phyloP scores from a whole-genome alignment of 2,113 vertebrate genomes.

The Eira barbara region DNA sequence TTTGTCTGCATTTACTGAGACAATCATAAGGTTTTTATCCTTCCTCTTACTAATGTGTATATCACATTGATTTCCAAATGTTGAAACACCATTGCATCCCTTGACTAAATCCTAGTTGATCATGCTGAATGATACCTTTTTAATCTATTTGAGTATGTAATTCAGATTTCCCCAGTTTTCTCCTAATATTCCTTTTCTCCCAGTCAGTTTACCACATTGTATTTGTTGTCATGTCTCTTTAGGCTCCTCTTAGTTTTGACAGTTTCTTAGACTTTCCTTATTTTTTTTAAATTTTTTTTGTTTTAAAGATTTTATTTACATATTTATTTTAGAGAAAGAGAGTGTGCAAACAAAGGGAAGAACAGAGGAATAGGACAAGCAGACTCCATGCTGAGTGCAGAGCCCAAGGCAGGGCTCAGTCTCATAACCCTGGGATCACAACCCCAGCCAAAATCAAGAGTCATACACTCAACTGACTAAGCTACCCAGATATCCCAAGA shows the following conservation, averaged over 20 bases:
- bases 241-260: background rate
- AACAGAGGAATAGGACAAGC: background rate
- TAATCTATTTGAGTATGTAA: background rate
- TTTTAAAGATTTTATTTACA: background rate
- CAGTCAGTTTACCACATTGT: background rate
- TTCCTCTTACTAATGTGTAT: background rate
- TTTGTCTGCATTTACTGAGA: background rate
- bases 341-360: background rate
- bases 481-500: background rate
- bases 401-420: background rate
- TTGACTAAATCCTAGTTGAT: background rate
- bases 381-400: background rate
- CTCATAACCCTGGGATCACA: background rate
- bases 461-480: background rate
- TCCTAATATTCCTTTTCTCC: background rate
- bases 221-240: background rate
- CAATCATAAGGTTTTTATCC: background rate
- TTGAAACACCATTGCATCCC: background rate
- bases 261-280: background rate
- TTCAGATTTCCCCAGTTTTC: background rate
- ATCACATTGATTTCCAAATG: background rate
- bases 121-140: background rate
- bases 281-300: background rate
- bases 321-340: background rate
- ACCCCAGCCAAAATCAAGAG: background rate